Base-by-base conservation (phyloP, 2,113 vertebrate species). In the Sinocyclocheilus maitianheensis region DNA sequence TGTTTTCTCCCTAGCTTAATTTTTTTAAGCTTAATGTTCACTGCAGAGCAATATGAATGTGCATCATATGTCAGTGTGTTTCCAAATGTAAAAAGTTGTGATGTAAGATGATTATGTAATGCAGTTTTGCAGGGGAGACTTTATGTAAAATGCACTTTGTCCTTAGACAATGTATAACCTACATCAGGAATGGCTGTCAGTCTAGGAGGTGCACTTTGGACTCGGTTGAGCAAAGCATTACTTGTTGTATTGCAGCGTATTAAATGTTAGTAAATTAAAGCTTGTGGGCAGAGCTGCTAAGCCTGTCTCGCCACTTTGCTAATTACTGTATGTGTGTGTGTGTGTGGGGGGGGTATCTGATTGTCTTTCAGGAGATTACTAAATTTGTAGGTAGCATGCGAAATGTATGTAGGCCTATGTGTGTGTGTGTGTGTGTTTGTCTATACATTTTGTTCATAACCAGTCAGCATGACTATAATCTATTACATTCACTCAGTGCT, bases 71-170 rank as follows among this genome's bases (percentile, higher is more conserved):
- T 71, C 7, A 37, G 0, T 71, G 34, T 40, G 34, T 60, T 60
- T 62, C 30, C 6, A 71, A 71, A 71, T 16, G 7, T 4, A 71
- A 18, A 18, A 71, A n/a, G 18, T 13, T n/a, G 72, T 75, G 20
- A 75, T 75, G 72, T 55, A 43, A 69, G 14, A 53, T 18, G 37
- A 76, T 85, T 48, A 53, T n/a, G 75, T 18, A 67, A 34, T 69
- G n/a, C 46, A 26, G 55, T 76, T 7, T 46, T 20, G 2, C 74
- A 37, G 11, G 3, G 14, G 43, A 67, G 40, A 67, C 51, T 69
- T 69, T 69, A 26, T 69, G 75, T 78, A 78, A 37, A 81, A 65
- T 26, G 58, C n/a, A 77, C 84, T 53, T 65, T 78, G 84, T 60
- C 77, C 51, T 40, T 72, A 20, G 24, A n/a, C 62, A 20, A 51